These are phyloP conservation scores for Rhagophthalmus giganteus DNA, from an alignment of 2,888 invertebrate species.

Conservation along the genomic window DNA sequence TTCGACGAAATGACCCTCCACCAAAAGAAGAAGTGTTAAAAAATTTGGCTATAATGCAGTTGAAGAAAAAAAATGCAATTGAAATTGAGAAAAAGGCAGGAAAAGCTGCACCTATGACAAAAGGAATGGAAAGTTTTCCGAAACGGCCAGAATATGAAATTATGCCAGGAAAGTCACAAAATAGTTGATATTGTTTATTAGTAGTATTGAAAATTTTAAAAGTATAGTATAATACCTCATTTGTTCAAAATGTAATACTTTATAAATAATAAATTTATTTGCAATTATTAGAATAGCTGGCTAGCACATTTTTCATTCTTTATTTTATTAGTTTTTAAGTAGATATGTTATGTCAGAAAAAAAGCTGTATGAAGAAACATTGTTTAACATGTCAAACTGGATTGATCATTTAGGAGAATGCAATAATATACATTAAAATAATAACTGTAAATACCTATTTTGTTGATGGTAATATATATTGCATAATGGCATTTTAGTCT, in stretches of 20 bases:
- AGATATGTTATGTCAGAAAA: too few species aligned
- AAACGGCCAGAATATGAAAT: slow-evolving; percentile 60
- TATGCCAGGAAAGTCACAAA: slow-evolving; percentile 50
- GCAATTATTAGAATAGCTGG: too few species aligned
- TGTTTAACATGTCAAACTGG: too few species aligned
- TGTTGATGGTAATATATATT: too few species aligned
- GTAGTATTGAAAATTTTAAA: not conserved
- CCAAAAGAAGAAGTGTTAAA: slow-evolving; percentile 70
- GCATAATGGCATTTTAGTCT: too few species aligned
- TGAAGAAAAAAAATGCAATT: slow-evolving; percentile 76
- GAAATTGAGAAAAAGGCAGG: slow-evolving; percentile 66
- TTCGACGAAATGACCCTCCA: slow-evolving; percentile 65
- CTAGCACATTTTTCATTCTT: too few species aligned
- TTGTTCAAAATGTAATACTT: not conserved
- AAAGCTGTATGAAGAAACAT: too few species aligned
- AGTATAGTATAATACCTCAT: not conserved
- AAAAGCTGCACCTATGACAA: slow-evolving; percentile 55
- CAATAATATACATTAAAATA: too few species aligned
- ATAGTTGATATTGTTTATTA: not conserved
- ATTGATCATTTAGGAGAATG: too few species aligned
- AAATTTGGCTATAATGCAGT: slow-evolving; percentile 71
- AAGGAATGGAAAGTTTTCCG: slow-evolving; percentile 53
- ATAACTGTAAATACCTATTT: too few species aligned
- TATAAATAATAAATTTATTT: too few species aligned
- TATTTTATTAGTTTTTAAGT: not conserved